These are phyloP conservation scores for Arizona elegans DNA, from an alignment of 2,113 vertebrate species.

Conservation along the genomic window DNA sequence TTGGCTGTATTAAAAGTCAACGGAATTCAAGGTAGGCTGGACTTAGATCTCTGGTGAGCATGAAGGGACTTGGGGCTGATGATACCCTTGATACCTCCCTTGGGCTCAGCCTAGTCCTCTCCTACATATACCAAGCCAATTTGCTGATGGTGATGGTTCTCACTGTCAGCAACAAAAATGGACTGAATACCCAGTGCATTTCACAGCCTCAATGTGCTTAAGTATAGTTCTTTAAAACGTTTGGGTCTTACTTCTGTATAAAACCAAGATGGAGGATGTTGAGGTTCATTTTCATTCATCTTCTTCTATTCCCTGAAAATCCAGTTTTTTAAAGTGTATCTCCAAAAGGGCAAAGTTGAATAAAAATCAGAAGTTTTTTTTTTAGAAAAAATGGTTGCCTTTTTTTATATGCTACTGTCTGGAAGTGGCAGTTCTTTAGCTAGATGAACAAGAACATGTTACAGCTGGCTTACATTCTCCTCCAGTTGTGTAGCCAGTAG, in stretches of 20 bases:
- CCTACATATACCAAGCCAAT: neutral
- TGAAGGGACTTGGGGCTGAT: neutral
- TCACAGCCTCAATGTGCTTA: neutral
- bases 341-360: constrained; percentile 40
- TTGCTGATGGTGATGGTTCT: neutral
- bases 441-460: constrained; percentile 53
- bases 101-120: neutral
- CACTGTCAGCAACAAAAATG: neutral
- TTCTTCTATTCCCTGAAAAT: constrained; percentile 20
- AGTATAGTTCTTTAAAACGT: constrained; percentile 13
- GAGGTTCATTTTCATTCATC: constrained; percentile 1
- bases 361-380: constrained; percentile 47
- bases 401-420: constrained; percentile 51
- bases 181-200: neutral
- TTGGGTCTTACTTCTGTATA: constrained; percentile 15
- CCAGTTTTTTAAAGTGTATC: constrained; percentile 43
- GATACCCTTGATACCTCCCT: neutral
- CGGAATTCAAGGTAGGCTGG: neutral
- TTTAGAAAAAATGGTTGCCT: constrained; percentile 57
- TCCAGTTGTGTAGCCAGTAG: constrained; percentile 53
- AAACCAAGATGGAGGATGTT: neutral
- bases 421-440: constrained; percentile 53
- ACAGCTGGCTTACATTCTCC: constrained; percentile 61
- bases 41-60: neutral
- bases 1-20: neutral